These are phyloP conservation scores for Zoanthus gigantus DNA, from an alignment of 92 coral and sea anemone species.

Conservation along the genomic window DNA sequence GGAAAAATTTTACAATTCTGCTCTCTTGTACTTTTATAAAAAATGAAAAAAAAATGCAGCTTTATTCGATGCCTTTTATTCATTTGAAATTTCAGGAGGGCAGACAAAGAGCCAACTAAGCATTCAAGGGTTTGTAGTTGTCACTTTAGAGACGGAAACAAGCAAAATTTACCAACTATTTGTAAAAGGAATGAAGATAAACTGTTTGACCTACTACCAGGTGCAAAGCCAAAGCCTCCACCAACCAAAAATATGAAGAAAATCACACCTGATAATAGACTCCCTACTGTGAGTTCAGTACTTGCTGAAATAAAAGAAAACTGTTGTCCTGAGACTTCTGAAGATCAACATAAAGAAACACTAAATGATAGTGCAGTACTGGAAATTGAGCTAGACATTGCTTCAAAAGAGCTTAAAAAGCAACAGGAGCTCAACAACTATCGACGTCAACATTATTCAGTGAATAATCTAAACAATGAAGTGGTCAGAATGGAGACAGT, in stretches of 20 bases:
- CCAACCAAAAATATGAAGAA: neutral
- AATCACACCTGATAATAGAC: neutral
- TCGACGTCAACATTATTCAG: too few species aligned
- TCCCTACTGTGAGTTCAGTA: neutral
- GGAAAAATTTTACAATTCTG: too few species aligned
- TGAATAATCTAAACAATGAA: too few species aligned
- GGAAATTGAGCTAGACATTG: neutral
- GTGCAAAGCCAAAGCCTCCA: neutral
- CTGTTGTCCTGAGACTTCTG: neutral
- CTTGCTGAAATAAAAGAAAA: neutral
- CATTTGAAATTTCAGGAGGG: too few species aligned
- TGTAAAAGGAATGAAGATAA: too few species aligned
- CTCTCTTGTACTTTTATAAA: too few species aligned
- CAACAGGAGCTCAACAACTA: neutral
- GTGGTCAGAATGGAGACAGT: neutral
- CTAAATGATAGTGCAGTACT: neutral
- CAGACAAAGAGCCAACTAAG: too few species aligned
- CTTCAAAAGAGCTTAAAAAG: neutral
- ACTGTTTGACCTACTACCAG: neutral
- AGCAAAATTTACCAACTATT: too few species aligned
- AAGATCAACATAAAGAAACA: neutral
- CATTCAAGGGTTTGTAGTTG: too few species aligned
- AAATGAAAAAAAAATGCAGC: too few species aligned
- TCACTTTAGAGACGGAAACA: too few species aligned
- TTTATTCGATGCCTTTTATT: too few species aligned